These are phyloP conservation scores for Cordilura impudica DNA, from an alignment of 2,888 invertebrate species.

Conservation along the genomic window DNA sequence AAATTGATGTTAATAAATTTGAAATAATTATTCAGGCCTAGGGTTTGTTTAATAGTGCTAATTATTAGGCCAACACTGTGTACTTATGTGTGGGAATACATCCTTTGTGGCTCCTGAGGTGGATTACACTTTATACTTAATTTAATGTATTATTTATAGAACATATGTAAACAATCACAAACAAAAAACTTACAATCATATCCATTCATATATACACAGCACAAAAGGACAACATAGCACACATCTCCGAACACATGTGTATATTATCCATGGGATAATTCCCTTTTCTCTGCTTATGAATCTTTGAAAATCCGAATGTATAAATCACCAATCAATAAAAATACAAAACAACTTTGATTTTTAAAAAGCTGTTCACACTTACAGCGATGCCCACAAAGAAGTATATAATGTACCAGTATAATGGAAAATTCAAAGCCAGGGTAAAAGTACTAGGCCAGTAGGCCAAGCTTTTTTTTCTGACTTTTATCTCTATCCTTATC, in stretches of 20 bases:
- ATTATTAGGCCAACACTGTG: not conserved
- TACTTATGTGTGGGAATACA: not conserved
- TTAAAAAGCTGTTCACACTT: no score
- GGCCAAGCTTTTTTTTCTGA: no score
- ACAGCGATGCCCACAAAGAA: no score
- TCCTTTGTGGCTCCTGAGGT: not conserved
- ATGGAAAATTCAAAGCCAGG: no score
- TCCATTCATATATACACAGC: not conserved
- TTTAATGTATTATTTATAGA: not conserved
- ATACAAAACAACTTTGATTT: not conserved
- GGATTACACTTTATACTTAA: not conserved
- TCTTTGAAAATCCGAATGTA: constrained; percentile 13
- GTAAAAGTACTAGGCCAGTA: no score
- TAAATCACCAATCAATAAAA: constrained; percentile 47
- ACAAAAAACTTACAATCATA: not conserved
- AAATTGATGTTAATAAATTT: no score
- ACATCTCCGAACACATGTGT: not conserved
- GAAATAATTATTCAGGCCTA: no score
- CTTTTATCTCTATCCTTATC: no score
- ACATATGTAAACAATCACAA: no score
- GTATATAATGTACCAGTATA: no score
- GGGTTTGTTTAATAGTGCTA: no score
- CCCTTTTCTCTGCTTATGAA: not conserved
- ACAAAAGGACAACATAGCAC: not conserved
- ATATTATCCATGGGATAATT: constrained; percentile 8